Percentiles rank a stretch among this genome's conserved stretches.
Conservation (phyloP, 2,113 vertebrate genomes). For the Nyctibius bracteatus region DNA sequence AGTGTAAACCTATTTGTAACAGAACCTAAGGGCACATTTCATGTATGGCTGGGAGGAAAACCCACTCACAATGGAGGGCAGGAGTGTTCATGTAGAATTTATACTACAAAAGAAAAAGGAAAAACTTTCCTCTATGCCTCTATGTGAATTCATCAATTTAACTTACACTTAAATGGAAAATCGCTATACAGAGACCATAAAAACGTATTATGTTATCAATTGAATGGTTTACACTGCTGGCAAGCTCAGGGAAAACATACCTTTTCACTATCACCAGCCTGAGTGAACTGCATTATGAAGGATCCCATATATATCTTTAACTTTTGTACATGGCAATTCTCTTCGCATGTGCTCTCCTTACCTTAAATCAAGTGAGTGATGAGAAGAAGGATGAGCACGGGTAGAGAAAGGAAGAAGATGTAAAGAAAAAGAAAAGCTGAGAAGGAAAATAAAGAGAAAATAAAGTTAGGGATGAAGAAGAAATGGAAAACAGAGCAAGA, state of each 20-base stretch:
- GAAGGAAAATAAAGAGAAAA: slow-evolving; percentile 49
- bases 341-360: slow-evolving; percentile 43
- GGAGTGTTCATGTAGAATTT: slow-evolving; percentile 66
- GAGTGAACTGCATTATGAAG: slow-evolving; percentile 67
- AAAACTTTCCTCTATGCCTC: slow-evolving; percentile 61
- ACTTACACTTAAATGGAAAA: slow-evolving; percentile 74
- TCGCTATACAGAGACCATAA: slow-evolving; percentile 74
- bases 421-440: slow-evolving; percentile 18
- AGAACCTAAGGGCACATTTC: slow-evolving; percentile 65
- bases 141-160: slow-evolving; percentile 74
- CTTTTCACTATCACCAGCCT: slow-evolving; percentile 61
- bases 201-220: slow-evolving; percentile 71
- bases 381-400: background rate
- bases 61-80: slow-evolving; percentile 60
- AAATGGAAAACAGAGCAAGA: slow-evolving; percentile 35
- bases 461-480: slow-evolving; percentile 47
- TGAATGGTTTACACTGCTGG: slow-evolving; percentile 73
- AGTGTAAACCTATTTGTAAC: slow-evolving; percentile 53
- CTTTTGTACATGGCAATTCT: slow-evolving; percentile 62
- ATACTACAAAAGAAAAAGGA: slow-evolving; percentile 61
- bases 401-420: slow-evolving; percentile 5
- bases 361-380: slow-evolving; percentile 67
- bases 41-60: slow-evolving; percentile 48
- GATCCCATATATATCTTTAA: slow-evolving; percentile 71
- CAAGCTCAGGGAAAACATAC: slow-evolving; percentile 64